Percentiles rank a stretch among this genome's conserved stretches.
Evolutionary conservation across 2,888 invertebrate genomes (phyloP).

Genomic region (Eugnorisma glareosa): DNA sequence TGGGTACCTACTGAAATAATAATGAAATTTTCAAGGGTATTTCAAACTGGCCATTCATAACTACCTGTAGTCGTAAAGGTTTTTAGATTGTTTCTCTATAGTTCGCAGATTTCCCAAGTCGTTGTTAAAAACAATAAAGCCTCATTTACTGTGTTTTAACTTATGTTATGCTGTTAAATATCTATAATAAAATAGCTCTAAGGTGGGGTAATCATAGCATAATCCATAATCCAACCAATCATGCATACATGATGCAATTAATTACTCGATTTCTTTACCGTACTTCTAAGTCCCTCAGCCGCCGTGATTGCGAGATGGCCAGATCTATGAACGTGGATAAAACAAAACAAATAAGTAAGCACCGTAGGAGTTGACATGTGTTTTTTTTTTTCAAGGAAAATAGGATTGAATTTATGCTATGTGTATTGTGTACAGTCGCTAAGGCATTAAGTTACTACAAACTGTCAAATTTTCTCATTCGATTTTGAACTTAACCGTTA

Average conservation of each 20-base stretch:
- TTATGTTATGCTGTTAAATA: background rate
- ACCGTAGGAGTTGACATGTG: background rate
- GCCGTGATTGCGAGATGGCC: background rate
- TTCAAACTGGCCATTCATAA: conserved; percentile 16
- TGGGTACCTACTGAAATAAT: background rate
- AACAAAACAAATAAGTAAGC: background rate
- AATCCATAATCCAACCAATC: background rate
- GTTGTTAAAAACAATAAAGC: background rate
- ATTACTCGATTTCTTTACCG: background rate
- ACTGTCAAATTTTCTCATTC: too few relatives aligned
- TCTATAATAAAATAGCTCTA: background rate
- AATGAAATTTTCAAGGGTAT: conserved; percentile 13
- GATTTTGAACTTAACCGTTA: too few relatives aligned
- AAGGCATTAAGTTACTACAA: too few relatives aligned
- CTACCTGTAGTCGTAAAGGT: conserved; percentile 15
- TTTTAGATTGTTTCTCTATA: background rate
- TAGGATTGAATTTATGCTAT: background rate
- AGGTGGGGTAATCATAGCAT: background rate
- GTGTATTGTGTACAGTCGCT: too few relatives aligned
- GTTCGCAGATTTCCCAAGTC: background rate
- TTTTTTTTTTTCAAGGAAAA: background rate
- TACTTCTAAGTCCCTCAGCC: background rate
- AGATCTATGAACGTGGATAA: background rate
- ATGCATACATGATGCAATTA: background rate
- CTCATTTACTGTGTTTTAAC: background rate